Conservation (phyloP, 2,888 invertebrate species). For the Mechanitis messenoides region DNA sequence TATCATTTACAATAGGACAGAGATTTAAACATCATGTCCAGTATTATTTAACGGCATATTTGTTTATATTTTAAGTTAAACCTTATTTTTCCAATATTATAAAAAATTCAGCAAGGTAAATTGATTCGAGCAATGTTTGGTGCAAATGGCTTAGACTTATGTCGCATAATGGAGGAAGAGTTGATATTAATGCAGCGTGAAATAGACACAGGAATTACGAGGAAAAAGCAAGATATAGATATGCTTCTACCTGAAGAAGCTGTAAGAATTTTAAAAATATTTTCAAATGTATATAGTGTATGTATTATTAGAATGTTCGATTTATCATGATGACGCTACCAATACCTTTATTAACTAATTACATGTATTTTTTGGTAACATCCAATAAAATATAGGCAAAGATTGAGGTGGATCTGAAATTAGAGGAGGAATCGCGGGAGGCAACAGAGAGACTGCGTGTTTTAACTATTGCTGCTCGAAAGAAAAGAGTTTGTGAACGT, state of each 20-base stretch:
- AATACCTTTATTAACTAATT: background rate
- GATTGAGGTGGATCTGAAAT: conserved; percentile 40
- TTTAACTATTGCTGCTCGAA: conserved; percentile 58
- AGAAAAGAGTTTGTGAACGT: conserved; percentile 56
- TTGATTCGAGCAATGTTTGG: conserved; percentile 73
- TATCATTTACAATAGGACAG: background rate
- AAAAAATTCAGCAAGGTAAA: conserved; percentile 45
- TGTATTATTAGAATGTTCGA: background rate
- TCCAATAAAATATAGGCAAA: conserved; percentile 40
- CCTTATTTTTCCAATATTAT: background rate
- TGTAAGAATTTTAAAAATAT: conserved; percentile 35
- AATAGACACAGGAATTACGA: conserved; percentile 35
- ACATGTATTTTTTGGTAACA: background rate
- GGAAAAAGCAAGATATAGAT: conserved; percentile 44
- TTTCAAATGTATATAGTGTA: background rate
- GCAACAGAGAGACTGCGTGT: conserved; percentile 46
- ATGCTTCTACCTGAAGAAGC: conserved; percentile 72
- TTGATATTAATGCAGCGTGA: conserved; percentile 40
- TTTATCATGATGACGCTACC: background rate
- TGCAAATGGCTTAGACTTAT: conserved; percentile 63
- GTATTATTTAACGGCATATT: background rate
- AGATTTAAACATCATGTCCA: background rate
- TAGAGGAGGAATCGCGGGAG: conserved; percentile 48
- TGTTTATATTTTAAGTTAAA: background rate
- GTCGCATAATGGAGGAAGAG: conserved; percentile 59